Conservation (phyloP, 2,797 vertebrate genomes). For the Threskiornis aethiopicus region DNA sequence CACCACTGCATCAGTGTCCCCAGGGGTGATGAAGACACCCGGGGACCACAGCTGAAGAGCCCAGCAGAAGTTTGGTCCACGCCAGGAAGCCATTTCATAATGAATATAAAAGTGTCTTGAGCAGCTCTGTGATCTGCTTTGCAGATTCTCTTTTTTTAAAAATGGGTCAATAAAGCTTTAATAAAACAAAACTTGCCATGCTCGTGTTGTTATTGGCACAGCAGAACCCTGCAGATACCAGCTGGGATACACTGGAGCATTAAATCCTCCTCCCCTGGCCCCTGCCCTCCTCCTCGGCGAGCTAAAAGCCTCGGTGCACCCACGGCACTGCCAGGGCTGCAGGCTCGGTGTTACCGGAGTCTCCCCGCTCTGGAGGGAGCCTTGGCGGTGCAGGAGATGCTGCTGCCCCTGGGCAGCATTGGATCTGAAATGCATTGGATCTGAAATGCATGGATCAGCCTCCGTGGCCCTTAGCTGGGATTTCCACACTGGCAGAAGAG, state of each 20-base stretch:
- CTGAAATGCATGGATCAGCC: too few relatives aligned
- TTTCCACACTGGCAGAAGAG: background rate
- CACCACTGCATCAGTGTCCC: background rate
- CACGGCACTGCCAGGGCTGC: background rate
- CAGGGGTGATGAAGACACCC: background rate
- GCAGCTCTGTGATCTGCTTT: background rate
- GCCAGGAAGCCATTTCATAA: background rate
- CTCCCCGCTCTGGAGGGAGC: background rate
- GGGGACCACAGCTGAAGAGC: background rate
- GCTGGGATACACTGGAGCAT: background rate
- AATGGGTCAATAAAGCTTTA: background rate
- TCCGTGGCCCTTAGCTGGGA: background rate
- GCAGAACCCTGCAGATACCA: background rate
- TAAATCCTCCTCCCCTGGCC: background rate
- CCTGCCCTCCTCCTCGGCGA: background rate
- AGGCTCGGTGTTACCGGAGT: fast-evolving
- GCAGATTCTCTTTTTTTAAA: background rate
- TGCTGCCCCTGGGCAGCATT: background rate
- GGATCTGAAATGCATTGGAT: background rate
- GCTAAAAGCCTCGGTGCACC: background rate
- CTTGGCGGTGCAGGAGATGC: background rate
- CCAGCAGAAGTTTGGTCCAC: background rate
- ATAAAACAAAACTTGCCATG: background rate
- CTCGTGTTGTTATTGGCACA: background rate
- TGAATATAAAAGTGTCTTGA: fast-evolving